Conservation (phyloP, 2,888 invertebrate species). For the Caenorhabditis wallacei region DNA sequence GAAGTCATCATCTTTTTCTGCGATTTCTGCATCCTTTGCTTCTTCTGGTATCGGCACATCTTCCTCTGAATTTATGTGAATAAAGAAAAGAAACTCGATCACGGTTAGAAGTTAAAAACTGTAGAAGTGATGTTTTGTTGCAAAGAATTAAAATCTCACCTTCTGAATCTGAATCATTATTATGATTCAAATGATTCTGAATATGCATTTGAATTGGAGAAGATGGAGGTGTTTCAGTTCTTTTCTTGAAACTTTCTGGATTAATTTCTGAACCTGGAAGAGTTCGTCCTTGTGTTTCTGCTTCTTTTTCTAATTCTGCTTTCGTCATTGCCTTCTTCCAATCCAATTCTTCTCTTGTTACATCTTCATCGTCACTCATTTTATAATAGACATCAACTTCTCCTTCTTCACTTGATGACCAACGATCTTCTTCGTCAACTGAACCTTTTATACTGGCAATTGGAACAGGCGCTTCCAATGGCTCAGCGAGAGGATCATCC, state of each 20-base stretch:
- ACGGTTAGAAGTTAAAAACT: conserved; percentile 28
- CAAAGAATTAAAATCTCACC: conserved; percentile 18
- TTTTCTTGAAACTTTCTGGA: conserved; percentile 18
- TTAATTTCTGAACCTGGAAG: conserved; percentile 37
- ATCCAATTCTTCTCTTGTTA: conserved; percentile 70
- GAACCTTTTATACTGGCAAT: conserved; percentile 54
- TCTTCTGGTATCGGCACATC: conserved; percentile 62
- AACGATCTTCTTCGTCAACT: conserved; percentile 66
- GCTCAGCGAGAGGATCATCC: conserved; percentile 62
- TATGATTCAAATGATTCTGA: conserved; percentile 55
- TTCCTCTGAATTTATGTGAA: conserved; percentile 63
- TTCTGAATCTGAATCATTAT: conserved; percentile 60
- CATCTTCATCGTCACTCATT: conserved; percentile 76
- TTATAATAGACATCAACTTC: conserved; percentile 77
- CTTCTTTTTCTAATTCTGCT: conserved; percentile 50
- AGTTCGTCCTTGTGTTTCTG: conserved; percentile 37
- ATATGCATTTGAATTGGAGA: conserved; percentile 56
- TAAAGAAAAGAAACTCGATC: conserved; percentile 20
- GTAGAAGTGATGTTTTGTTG: not conserved
- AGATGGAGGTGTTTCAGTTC: conserved; percentile 61
- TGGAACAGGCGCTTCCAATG: conserved; percentile 64
- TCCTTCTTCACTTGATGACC: conserved; percentile 73
- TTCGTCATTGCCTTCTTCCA: conserved; percentile 65
- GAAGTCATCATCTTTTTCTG: conserved; percentile 64
- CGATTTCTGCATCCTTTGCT: conserved; percentile 62